Base-by-base conservation (phyloP, 2,113 vertebrate genomes). In the Microcebus ravelobensis region DNA sequence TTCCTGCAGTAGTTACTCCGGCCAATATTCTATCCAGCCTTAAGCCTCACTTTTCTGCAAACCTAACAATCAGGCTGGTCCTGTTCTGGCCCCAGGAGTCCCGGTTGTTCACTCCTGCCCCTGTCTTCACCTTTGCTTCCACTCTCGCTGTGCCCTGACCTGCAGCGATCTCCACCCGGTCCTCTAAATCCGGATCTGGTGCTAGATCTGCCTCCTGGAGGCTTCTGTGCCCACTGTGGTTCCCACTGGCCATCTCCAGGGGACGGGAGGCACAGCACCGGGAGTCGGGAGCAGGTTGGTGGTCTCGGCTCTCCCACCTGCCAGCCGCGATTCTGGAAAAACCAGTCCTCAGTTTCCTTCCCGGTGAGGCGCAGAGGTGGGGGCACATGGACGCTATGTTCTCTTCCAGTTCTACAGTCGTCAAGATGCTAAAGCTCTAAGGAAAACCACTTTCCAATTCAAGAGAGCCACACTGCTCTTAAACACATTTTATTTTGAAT, bases 301-400 rank as follows among this genome's bases (percentile, higher is more conserved):
- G 5, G 7, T 34, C n/a, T 79, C 70, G 2, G 23, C 89, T 52
- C 39, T 59, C 59, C 50, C 31, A 8, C 3, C 9, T 20, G 63
- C 25, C 52, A 25, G 2, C 0, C 27, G 36, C 8, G 4, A 61
- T 12, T 7, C 57, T 34, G 34, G 57, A 12, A 48, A 83, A 59
- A 36, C 39, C 7, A 23, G 14, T 12, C 67, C 55, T 83, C 2
- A 0, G 34, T 55, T 57, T 52, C 18, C 61, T 71, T 45, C 0
- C 0, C 76, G 5, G 0, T 6, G 6, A 88, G 23, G 71, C 17
- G 0, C 18, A 2, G 42, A 70, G 79, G 42, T 17, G 36, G 11
- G 14, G 55, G 12, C 61, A 2, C 3, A 0, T 3, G 45, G 70
- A 11, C 57, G 2, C 59, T 5, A 0, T 0, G 3, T 6, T 82